Percentiles rank a stretch among this genome's conserved stretches.
Evolutionary conservation across 2,888 invertebrate genomes (phyloP).

Genomic region (Scrobipalpa atriplicella): DNA sequence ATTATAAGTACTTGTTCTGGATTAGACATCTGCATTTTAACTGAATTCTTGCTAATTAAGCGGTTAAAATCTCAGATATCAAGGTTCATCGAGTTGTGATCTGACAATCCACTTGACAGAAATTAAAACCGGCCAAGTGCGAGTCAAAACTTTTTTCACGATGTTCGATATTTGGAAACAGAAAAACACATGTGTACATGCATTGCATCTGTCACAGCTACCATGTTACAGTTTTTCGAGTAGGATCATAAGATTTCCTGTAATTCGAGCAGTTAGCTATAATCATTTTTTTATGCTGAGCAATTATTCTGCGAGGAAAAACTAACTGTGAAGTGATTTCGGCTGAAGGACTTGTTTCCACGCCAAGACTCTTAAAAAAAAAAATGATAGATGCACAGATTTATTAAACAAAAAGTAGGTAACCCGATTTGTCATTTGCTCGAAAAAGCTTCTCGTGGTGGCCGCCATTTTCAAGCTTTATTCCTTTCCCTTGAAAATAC

Average conservation of each 20-base stretch:
- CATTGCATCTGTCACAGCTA: too few species aligned
- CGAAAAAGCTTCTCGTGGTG: slow-evolving; percentile 2
- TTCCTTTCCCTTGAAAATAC: neutral
- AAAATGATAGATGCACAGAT: slow-evolving; percentile 40
- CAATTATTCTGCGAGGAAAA: slow-evolving; percentile 42
- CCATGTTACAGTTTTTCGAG: too few species aligned
- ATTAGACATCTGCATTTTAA: neutral
- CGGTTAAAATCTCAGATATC: neutral
- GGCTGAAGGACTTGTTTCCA: too few species aligned
- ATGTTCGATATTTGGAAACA: too few species aligned
- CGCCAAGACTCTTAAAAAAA: too few species aligned
- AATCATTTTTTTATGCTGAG: slow-evolving; percentile 49
- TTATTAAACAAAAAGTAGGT: slow-evolving; percentile 38
- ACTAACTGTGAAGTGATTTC: too few species aligned
- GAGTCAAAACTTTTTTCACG: too few species aligned
- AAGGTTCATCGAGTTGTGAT: neutral
- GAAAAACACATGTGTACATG: too few species aligned
- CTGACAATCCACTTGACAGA: too few species aligned
- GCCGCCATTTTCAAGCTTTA: slow-evolving; percentile 7
- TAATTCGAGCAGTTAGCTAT: slow-evolving; percentile 43
- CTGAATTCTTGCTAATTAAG: neutral
- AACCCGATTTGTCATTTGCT: slow-evolving; percentile 27
- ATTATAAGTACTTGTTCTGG: slow-evolving; percentile 18
- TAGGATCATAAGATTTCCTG: slow-evolving; percentile 37
- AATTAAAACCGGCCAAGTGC: too few species aligned